phyloP scores from a whole-genome alignment of 2,888 invertebrate species.

The Lydus trimaculatus region DNA sequence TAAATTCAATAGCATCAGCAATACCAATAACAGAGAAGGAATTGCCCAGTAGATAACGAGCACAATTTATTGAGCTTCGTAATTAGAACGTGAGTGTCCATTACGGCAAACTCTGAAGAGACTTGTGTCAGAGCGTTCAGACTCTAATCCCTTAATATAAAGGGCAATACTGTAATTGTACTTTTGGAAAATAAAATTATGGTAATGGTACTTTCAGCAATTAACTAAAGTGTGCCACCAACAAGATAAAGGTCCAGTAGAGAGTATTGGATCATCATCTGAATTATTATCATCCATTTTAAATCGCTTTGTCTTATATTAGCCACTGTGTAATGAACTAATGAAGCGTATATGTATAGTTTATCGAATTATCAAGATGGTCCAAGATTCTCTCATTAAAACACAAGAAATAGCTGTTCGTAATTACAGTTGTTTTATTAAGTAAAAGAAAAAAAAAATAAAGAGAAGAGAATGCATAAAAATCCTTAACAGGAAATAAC shows the following conservation, averaged over 20 bases:
- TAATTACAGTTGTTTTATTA: too few species aligned
- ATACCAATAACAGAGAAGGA: not conserved
- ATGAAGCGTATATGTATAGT: conserved; percentile 33
- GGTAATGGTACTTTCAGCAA: conserved; percentile 34
- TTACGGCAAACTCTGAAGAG: conserved; percentile 30
- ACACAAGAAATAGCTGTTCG: too few species aligned
- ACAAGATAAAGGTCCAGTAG: conserved; percentile 42
- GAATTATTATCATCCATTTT: conserved; percentile 17
- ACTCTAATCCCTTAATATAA: conserved; percentile 35
- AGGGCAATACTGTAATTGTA: conserved; percentile 38
- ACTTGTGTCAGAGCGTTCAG: conserved; percentile 22
- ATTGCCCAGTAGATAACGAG: conserved; percentile 23
- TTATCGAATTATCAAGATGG: conserved; percentile 28
- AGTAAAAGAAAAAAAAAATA: not conserved
- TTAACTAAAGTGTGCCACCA: conserved; percentile 38
- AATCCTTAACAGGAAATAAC: not conserved
- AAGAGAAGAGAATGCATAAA: not conserved
- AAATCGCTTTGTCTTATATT: conserved; percentile 30
- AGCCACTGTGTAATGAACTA: conserved; percentile 43
- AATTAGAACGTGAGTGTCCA: conserved; percentile 31
- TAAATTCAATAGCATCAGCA: not conserved
- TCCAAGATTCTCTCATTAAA: not conserved
- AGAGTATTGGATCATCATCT: conserved; percentile 46
- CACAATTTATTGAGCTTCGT: conserved; percentile 27
- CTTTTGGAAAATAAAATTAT: conserved; percentile 39